Percentiles rank a stretch among this genome's conserved stretches.
Evolutionary conservation across 2,113 vertebrate species (phyloP).

Genomic region (Pangasianodon hypophthalmus): DNA sequence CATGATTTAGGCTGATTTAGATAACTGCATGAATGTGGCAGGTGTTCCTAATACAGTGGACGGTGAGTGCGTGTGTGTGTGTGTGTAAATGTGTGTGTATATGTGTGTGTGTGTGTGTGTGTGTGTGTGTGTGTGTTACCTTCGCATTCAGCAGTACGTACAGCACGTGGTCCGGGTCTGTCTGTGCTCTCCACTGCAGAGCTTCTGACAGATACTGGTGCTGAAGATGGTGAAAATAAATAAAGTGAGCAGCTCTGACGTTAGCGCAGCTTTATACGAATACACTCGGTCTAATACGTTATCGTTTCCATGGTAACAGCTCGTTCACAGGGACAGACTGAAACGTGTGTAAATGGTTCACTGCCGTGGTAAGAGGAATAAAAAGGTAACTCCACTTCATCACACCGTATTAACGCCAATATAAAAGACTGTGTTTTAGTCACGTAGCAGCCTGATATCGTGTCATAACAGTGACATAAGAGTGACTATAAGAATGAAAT

Average conservation of each 20-base stretch:
- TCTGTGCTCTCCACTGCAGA: slow-evolving; percentile 94
- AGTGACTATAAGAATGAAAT: neutral
- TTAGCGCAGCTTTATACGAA: neutral
- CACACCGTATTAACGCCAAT: neutral
- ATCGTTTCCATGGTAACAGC: neutral
- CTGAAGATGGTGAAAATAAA: slow-evolving; percentile 65
- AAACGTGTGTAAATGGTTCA: neutral
- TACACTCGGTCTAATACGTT: neutral
- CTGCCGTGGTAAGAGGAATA: neutral
- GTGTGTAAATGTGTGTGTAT: too few relatives aligned
- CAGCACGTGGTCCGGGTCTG: slow-evolving; percentile 91
- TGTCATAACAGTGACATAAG: neutral
- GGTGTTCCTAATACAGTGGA: too few relatives aligned
- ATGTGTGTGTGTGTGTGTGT: neutral
- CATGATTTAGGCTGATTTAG: too few relatives aligned
- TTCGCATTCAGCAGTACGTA: slow-evolving; percentile 93
- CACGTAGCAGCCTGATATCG: neutral
- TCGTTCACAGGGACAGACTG: neutral
- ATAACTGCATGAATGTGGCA: too few relatives aligned
- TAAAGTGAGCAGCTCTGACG: neutral
- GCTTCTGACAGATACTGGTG: slow-evolving; percentile 94
- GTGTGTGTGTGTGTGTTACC: slow-evolving; percentile 71
- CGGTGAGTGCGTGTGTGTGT: too few relatives aligned
- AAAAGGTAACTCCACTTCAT: neutral
- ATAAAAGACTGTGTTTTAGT: neutral